Evolutionary conservation across 2,113 vertebrate genomes (phyloP).

Genomic region (Fulica atra): DNA sequence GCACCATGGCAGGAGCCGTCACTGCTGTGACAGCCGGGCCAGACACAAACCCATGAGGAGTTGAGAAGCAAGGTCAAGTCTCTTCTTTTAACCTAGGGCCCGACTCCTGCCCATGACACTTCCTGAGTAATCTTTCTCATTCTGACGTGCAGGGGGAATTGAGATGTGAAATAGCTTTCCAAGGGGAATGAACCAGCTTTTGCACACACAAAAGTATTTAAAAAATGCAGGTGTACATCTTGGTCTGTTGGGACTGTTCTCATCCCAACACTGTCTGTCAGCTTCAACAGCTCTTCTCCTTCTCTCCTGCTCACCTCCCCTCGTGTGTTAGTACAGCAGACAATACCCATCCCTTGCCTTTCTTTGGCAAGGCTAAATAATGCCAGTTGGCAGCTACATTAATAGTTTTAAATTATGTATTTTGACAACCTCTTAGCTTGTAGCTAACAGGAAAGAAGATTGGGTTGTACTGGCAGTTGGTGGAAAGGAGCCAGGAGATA

Average conservation of each 20-base stretch:
- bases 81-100: neutral
- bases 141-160: neutral
- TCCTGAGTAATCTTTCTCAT: neutral
- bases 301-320: neutral
- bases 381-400: neutral
- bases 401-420: neutral
- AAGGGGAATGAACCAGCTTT: neutral
- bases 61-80: neutral
- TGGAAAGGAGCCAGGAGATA: neutral
- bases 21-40: neutral
- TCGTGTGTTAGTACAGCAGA: neutral
- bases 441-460: neutral
- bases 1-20: neutral
- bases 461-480: neutral
- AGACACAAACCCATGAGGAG: neutral
- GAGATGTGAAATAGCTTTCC: neutral
- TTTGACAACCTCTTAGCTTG: neutral
- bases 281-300: neutral
- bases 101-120: neutral
- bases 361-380: neutral
- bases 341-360: neutral
- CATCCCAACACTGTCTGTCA: neutral
- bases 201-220: no score
- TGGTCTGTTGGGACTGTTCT: neutral
- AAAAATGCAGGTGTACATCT: no score